These are phyloP conservation scores for Prosopocoilus inquinatus DNA, from an alignment of 2,888 invertebrate species.

Conservation along the genomic window DNA sequence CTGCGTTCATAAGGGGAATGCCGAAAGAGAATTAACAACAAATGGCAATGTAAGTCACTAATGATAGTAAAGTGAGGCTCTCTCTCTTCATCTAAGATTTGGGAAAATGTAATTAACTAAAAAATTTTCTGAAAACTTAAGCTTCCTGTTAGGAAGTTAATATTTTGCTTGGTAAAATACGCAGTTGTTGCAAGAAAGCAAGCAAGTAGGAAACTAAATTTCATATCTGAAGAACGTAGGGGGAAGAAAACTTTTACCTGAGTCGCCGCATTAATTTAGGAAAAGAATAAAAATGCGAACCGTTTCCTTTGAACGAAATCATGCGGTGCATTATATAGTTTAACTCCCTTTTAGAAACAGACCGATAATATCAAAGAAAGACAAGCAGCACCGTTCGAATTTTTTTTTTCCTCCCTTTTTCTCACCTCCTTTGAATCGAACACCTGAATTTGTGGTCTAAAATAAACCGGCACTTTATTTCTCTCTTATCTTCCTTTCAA, in stretches of 20 bases:
- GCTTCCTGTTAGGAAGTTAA: not conserved
- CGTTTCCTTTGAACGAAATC: conserved; percentile 3
- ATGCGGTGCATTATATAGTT: conserved; percentile 8
- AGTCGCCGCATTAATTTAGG: not conserved
- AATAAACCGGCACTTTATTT: conserved; percentile 32
- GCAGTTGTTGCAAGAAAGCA: no score
- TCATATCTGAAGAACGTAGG: no score
- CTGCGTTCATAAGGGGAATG: no score
- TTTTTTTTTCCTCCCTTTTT: not conserved
- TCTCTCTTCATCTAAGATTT: not conserved
- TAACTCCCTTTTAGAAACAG: conserved; percentile 5
- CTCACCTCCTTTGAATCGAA: conserved; percentile 22
- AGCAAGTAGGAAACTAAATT: no score
- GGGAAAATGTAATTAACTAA: conserved; percentile 3
- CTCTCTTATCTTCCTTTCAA: conserved; percentile 37
- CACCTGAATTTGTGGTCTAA: conserved; percentile 35
- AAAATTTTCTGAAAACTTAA: not conserved
- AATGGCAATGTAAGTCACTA: no score
- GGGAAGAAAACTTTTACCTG: not conserved
- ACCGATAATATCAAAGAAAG: conserved; percentile 11
- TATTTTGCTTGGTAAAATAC: no score
- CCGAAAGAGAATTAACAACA: no score
- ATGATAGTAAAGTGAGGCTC: no score
- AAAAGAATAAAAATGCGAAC: conserved; percentile 4
- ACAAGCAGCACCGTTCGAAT: not conserved